Conservation (phyloP, 2,797 vertebrate genomes). For the Spinibarbus caldwelli region DNA sequence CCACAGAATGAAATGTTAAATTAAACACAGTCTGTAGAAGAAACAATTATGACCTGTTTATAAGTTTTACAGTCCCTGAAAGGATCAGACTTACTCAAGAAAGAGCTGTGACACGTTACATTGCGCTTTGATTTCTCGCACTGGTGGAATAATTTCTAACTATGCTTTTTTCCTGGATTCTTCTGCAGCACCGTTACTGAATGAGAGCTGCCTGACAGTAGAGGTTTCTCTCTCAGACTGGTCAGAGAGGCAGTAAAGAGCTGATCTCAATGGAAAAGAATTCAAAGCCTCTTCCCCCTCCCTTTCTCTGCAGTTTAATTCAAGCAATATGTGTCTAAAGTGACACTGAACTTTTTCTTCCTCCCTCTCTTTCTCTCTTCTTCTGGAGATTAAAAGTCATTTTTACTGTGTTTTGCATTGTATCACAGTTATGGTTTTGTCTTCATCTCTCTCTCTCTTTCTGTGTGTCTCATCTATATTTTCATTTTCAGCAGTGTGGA, state of each 20-base stretch:
- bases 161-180: not conserved
- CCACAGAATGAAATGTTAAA: constrained; percentile 4
- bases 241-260: constrained; percentile 58
- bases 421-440: constrained; percentile 29
- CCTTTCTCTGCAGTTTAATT: constrained; percentile 63
- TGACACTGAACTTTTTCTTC: constrained; percentile 37
- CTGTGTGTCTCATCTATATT: constrained; percentile 17
- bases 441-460: constrained; percentile 21
- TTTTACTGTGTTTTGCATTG: constrained; percentile 34
- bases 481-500: constrained; percentile 23
- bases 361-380: constrained; percentile 41
- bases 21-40: not conserved
- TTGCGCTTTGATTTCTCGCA: not conserved
- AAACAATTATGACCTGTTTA: not conserved
- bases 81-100: not conserved
- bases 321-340: constrained; percentile 66
- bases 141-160: not conserved
- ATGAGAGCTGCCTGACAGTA: constrained; percentile 10
- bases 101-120: not conserved
- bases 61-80: not conserved
- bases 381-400: constrained; percentile 7
- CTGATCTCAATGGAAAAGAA: constrained; percentile 71
- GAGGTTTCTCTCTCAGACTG: constrained; percentile 47
- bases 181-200: constrained; percentile 6
- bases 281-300: constrained; percentile 61